Evolutionary conservation across 2,113 vertebrate genomes (phyloP).

Genomic region (Plectropomus leopardus): DNA sequence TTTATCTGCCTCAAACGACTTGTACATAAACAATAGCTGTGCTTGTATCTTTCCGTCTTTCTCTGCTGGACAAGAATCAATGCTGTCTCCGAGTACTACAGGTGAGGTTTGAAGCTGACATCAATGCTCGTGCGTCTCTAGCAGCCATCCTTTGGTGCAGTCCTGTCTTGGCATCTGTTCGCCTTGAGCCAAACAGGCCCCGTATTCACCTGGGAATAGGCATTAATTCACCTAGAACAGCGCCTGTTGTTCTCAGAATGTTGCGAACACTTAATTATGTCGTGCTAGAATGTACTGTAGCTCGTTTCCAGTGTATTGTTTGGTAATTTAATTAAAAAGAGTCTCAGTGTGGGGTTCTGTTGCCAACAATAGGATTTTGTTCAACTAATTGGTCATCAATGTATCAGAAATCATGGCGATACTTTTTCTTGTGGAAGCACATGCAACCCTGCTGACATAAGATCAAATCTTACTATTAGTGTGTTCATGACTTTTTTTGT

Average conservation of each 20-base stretch:
- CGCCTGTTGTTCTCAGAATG: slow-evolving; percentile 71
- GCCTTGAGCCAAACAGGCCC: slow-evolving; percentile 74
- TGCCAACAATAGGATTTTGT: slow-evolving; percentile 18
- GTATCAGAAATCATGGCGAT: slow-evolving; percentile 24
- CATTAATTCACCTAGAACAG: slow-evolving; percentile 78
- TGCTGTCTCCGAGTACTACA: slow-evolving; percentile 78
- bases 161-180: slow-evolving; percentile 84
- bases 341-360: slow-evolving; percentile 42
- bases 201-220: slow-evolving; percentile 78
- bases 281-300: slow-evolving; percentile 40
- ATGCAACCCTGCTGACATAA: not conserved
- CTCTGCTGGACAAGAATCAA: slow-evolving; percentile 80
- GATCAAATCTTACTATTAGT: slow-evolving; percentile 1
- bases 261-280: slow-evolving; percentile 72
- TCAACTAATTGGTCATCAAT: slow-evolving; percentile 43
- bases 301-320: slow-evolving; percentile 61
- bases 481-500: slow-evolving; percentile 3
- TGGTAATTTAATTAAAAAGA: slow-evolving; percentile 66
- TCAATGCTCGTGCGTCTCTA: slow-evolving; percentile 78
- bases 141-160: slow-evolving; percentile 78
- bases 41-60: slow-evolving; percentile 57
- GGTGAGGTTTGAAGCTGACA: slow-evolving; percentile 86
- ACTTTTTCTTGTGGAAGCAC: not conserved
- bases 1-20: slow-evolving; percentile 73
- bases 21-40: slow-evolving; percentile 79